phyloP scores from a whole-genome alignment of 64 coral and sea anemone genomes.

The Platygyra sinensis region DNA sequence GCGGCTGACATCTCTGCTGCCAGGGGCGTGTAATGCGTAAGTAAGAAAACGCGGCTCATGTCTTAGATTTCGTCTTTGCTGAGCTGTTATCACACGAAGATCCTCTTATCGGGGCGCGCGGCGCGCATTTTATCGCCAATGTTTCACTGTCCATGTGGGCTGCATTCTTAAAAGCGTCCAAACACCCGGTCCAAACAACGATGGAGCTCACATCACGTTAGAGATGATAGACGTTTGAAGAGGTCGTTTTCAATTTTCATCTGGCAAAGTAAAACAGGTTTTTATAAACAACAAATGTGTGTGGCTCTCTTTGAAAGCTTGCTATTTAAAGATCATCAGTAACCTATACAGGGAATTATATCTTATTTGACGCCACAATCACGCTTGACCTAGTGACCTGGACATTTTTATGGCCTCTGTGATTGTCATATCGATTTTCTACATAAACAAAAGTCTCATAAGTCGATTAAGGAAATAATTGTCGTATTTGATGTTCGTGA shows the following conservation, averaged over 20 bases:
- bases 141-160: background rate
- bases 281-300: slow-evolving; percentile 20
- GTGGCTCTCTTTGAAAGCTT: background rate
- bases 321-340: background rate
- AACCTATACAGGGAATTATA: background rate
- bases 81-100: slow-evolving; percentile 31
- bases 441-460: background rate
- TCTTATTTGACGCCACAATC: background rate
- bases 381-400: slow-evolving; percentile 17
- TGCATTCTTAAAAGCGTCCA: background rate
- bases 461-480: slow-evolving; percentile 13
- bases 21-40: slow-evolving; percentile 2
- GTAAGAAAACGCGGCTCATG: slow-evolving; percentile 20
- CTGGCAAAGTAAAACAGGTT: background rate
- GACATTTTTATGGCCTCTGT: slow-evolving; percentile 4
- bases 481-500: background rate
- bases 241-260: slow-evolving; percentile 16
- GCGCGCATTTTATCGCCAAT: background rate
- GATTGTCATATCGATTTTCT: slow-evolving; percentile 8
- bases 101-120: slow-evolving; percentile 19
- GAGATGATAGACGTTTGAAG: slow-evolving; percentile 16
- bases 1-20: slow-evolving; percentile 2
- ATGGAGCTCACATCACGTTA: background rate
- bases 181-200: background rate
- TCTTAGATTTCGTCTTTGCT: slow-evolving; percentile 18